Evolutionary conservation across 2,888 invertebrate species (phyloP), one percentile per base, ranked within the genome.

Genomic region (Itoplectis maculator): DNA sequence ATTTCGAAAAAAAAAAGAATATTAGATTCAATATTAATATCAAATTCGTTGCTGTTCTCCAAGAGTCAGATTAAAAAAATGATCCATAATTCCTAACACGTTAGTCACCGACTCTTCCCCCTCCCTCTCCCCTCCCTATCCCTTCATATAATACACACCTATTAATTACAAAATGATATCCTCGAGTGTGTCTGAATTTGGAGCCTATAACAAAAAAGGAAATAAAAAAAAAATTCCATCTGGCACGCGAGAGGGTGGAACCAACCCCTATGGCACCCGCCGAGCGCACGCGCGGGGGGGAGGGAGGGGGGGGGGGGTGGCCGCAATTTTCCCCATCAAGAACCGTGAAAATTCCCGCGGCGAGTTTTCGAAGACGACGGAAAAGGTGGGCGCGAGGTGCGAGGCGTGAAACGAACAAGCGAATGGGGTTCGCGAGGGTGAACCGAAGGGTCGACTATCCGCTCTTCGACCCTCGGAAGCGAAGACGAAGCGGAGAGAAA

Each of bases 171-270:
- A 63, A 72, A 42, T 66, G 70, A 70, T 66, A 70, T 75, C 75
- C 37, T 42, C 68, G 72, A 47, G 9, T 35, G 29, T 18, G 9
- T 54, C 75, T 63, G 54, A 77, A 63, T 69, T 35, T 74, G n/a
- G n/a, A n/a, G n/a, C 15, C 45, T 59, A 18, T 42, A 13, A 51
- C 15, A 49, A 47, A 51, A 5, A 29, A 29, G 29, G 29, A 29
- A 29, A 84, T 80, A 77, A 49, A 49, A 15, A 66, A 74, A 69
- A 63, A 81, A 84, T 80, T 86, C 85, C 86, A 86, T 86, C 82
- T 87, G 86, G 85, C 83, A 84, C 81, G 65, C 84, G 82, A 81
- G 51, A 66, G 56, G 35, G 65, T 47, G 56, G 13, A 37, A 73
- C 42, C n/a, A n/a, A 45, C 29, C 40, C 13, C 56, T 56, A 9